Conservation (phyloP, 1,140 invertebrate genomes). For the Drosophila kohkoa region DNA sequence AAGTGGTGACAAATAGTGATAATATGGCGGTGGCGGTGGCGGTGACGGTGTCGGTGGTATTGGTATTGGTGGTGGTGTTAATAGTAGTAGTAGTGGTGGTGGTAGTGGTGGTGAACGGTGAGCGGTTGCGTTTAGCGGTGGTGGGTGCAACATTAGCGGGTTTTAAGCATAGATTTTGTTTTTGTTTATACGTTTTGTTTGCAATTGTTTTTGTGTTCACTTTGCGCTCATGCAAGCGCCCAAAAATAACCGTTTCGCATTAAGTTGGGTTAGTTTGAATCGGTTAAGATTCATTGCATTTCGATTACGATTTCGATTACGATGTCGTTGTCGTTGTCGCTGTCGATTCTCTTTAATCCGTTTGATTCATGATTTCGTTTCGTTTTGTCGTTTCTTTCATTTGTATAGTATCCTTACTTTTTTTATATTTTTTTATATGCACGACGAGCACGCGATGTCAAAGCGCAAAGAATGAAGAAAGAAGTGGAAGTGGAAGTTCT, state of each 20-base stretch:
- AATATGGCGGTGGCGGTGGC: slow-evolving; percentile 23
- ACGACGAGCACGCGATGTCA: slow-evolving; percentile 35
- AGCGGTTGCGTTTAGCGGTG: slow-evolving; percentile 55
- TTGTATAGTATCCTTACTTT: slow-evolving; percentile 23
- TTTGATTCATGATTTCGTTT: slow-evolving; percentile 31
- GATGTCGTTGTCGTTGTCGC: not conserved
- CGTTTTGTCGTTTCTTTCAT: slow-evolving; percentile 1
- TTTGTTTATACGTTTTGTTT: slow-evolving; percentile 2
- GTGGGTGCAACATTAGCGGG: slow-evolving; percentile 48
- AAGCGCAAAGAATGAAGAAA: not conserved
- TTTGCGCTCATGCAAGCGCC: not conserved
- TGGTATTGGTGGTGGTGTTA: slow-evolving; percentile 41
- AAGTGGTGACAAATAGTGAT: not conserved
- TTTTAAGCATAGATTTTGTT: slow-evolving; percentile 17
- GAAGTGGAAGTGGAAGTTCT: not conserved
- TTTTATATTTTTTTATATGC: slow-evolving; percentile 24
- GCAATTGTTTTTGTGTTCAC: slow-evolving; percentile 1
- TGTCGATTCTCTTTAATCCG: slow-evolving; percentile 32
- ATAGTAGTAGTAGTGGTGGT: slow-evolving; percentile 22
- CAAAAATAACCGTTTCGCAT: slow-evolving; percentile 9
- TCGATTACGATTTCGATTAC: not conserved
- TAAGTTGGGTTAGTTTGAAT: slow-evolving; percentile 13
- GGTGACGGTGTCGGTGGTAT: slow-evolving; percentile 4
- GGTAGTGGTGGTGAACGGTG: slow-evolving; percentile 18
- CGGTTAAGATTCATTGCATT: slow-evolving; percentile 6